These are phyloP conservation scores for Hypanus sabinus DNA, from an alignment of 2,113 vertebrate species.

Conservation along the genomic window DNA sequence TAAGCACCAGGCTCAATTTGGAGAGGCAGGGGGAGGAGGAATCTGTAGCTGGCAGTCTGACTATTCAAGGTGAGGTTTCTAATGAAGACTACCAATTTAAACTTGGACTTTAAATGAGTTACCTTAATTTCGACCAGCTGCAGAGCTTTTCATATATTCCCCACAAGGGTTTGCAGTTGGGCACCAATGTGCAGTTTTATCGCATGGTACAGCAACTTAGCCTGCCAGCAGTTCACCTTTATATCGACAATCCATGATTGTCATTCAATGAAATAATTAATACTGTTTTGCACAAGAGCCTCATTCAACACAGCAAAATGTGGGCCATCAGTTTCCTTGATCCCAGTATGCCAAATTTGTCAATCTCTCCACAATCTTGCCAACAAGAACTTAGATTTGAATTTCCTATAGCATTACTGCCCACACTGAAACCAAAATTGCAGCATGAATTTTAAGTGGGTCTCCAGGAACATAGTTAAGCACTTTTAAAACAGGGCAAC, in stretches of 20 bases:
- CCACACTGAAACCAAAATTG: neutral
- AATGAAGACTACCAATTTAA: neutral
- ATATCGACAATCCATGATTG: neutral
- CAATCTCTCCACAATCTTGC: neutral
- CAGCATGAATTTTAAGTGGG: neutral
- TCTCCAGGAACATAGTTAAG: neutral
- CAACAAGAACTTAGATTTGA: neutral
- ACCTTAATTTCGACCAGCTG: slow-evolving; percentile 15
- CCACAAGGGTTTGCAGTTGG: slow-evolving; percentile 5
- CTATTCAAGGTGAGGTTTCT: neutral
- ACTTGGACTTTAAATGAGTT: slow-evolving; percentile 5
- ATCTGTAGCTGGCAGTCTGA: slow-evolving; percentile 23
- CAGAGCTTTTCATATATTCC: neutral
- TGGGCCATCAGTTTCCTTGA: neutral
- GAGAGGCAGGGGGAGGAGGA: neutral
- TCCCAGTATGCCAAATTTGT: neutral
- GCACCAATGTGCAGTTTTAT: neutral
- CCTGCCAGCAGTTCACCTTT: neutral
- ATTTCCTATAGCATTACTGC: neutral
- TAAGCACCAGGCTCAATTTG: neutral
- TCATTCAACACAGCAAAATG: neutral
- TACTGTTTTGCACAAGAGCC: neutral
- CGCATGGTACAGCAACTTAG: neutral
- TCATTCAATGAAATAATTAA: neutral
- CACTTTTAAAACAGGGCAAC: neutral